Percentiles rank a stretch among this genome's conserved stretches.
Conservation (phyloP, 1,140 invertebrate genomes). For the Theocolax elegans region DNA sequence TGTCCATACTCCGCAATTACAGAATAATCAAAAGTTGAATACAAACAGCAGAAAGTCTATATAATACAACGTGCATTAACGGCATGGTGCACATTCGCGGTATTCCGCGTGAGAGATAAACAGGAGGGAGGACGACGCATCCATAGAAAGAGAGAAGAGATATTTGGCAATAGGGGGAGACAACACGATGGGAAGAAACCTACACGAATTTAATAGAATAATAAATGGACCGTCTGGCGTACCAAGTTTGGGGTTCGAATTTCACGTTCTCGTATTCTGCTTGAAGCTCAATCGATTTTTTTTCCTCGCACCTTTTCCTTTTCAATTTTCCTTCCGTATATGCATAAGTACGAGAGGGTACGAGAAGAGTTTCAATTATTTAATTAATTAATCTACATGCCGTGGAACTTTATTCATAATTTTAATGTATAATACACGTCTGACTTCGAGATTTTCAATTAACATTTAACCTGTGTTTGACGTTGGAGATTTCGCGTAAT, state of each 20-base stretch:
- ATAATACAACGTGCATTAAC: too few relatives aligned
- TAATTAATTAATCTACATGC: constrained; percentile 23
- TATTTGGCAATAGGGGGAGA: constrained; percentile 42
- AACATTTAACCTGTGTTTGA: constrained; percentile 3
- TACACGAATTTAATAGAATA: constrained; percentile 63
- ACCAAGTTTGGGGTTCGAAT: too few relatives aligned
- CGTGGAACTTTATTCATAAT: not conserved
- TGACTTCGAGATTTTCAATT: constrained; percentile 27
- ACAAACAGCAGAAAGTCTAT: too few relatives aligned
- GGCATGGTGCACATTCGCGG: too few relatives aligned
- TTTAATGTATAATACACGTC: not conserved
- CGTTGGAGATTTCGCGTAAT: not conserved
- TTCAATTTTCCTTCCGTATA: not conserved
- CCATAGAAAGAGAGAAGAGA: not conserved
- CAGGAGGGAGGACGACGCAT: too few relatives aligned
- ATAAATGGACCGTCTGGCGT: constrained; percentile 53
- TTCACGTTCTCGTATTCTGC: too few relatives aligned
- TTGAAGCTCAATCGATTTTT: not conserved
- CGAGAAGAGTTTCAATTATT: constrained; percentile 17
- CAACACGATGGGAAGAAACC: constrained; percentile 47
- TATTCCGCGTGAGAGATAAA: too few relatives aligned
- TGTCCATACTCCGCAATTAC: too few relatives aligned
- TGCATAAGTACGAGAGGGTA: not conserved
- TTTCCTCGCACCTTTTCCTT: not conserved
- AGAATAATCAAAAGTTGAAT: too few relatives aligned